These are phyloP conservation scores for Parochlus steinenii DNA, from an alignment of 2,888 invertebrate species.

Conservation along the genomic window DNA sequence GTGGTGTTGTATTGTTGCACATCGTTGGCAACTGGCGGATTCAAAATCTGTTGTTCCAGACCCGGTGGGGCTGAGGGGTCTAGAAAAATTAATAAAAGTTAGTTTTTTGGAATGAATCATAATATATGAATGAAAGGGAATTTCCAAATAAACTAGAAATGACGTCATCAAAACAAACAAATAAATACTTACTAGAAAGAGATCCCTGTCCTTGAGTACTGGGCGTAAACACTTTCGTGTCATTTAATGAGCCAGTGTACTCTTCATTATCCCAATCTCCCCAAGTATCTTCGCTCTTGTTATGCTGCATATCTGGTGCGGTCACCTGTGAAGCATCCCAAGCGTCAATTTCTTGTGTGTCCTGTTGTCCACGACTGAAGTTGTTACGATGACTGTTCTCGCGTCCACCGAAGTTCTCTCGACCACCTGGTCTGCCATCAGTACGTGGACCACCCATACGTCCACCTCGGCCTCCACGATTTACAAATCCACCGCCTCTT, in stretches of 20 bases:
- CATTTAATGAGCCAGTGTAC: constrained; percentile 85
- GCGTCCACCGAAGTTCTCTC: constrained; percentile 17
- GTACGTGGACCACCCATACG: no score
- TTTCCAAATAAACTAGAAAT: not conserved
- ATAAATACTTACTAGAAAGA: no score
- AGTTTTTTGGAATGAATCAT: no score
- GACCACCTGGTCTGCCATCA: constrained; percentile 18
- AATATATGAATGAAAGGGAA: no score
- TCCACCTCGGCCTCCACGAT: constrained; percentile 34
- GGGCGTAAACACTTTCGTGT: constrained; percentile 83
- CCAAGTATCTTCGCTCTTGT: constrained; percentile 32
- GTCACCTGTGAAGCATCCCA: constrained; percentile 33
- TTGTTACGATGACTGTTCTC: constrained; percentile 18
- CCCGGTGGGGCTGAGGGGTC: constrained; percentile 31
- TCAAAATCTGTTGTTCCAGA: constrained; percentile 29
- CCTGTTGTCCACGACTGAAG: constrained; percentile 21
- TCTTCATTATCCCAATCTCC: constrained; percentile 83
- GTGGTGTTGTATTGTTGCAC: constrained; percentile 22
- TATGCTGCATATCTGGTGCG: constrained; percentile 20
- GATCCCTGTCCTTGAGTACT: constrained; percentile 37
- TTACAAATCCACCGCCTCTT: constrained; percentile 31
- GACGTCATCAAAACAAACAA: not conserved
- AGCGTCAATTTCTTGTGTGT: constrained; percentile 34
- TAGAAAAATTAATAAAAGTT: no score
- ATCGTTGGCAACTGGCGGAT: constrained; percentile 19